These are phyloP conservation scores for Gallinago solitaria DNA, from an alignment of 2,797 vertebrate genomes.

Conservation along the genomic window DNA sequence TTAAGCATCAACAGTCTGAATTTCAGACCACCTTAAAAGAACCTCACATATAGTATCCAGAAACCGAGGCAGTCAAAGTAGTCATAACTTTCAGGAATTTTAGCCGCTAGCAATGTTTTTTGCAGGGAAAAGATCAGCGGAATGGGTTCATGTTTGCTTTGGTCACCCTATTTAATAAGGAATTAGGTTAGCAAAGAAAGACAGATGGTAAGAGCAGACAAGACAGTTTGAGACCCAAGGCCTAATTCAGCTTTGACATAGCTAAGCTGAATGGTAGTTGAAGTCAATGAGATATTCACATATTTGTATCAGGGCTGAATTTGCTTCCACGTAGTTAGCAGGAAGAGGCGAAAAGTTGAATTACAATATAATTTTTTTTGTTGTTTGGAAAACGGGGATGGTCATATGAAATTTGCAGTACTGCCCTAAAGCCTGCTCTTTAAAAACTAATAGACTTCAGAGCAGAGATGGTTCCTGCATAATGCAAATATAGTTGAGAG, in stretches of 20 bases:
- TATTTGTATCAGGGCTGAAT: background rate
- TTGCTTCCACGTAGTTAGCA: background rate
- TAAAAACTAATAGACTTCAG: background rate
- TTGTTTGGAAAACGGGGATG: background rate
- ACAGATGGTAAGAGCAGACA: constrained; percentile 35
- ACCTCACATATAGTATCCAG: background rate
- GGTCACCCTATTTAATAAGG: background rate
- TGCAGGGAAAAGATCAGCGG: background rate
- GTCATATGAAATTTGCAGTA: background rate
- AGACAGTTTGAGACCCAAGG: constrained; percentile 39
- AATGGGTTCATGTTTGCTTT: background rate
- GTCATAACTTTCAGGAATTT: constrained; percentile 44
- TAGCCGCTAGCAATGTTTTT: constrained; percentile 24
- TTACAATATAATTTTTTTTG: background rate
- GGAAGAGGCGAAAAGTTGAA: background rate
- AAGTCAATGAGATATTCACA: background rate
- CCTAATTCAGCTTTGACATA: constrained; percentile 15
- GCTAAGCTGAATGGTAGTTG: background rate
- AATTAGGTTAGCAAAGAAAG: constrained; percentile 41
- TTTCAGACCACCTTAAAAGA: constrained; percentile 16
- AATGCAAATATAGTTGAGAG: background rate
- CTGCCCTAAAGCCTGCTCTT: background rate
- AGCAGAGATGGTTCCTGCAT: background rate
- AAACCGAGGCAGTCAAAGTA: background rate
- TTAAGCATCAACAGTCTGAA: background rate